A percentile compares a stretch with the other conserved stretches of the same genome.
phyloP scores from a whole-genome alignment of 1,140 invertebrate genomes.

The Danaus plexippus region DNA sequence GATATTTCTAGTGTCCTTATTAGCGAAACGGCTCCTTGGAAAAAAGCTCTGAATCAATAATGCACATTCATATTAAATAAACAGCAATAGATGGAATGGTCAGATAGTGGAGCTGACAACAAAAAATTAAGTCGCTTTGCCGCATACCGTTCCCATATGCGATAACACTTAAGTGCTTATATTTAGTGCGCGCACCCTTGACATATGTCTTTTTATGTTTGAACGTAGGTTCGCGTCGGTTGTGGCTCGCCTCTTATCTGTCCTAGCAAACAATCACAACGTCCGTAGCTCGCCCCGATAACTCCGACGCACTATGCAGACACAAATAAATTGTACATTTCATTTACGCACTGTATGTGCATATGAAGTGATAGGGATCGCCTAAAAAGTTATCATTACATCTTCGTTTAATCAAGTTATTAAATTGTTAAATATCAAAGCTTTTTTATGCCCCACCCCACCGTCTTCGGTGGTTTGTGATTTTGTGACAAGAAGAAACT shows the following conservation, averaged over 20 bases:
- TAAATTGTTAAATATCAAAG: too few species aligned
- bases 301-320: not conserved
- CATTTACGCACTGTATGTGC: too few species aligned
- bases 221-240: not conserved
- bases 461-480: too few species aligned
- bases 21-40: conserved; percentile 10
- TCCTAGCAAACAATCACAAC: conserved; percentile 15
- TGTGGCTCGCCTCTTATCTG: conserved; percentile 14
- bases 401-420: too few species aligned
- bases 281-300: conserved; percentile 7
- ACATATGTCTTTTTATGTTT: not conserved
- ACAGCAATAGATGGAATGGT: conserved; percentile 23
- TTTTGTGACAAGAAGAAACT: too few species aligned
- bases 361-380: too few species aligned
- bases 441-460: too few species aligned
- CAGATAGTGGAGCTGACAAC: conserved; percentile 9
- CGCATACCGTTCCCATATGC: conserved; percentile 23
- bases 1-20: conserved; percentile 6
- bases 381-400: too few species aligned
- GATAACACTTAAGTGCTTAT: not conserved
- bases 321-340: not conserved
- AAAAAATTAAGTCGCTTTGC: conserved; percentile 20
- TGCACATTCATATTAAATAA: conserved; percentile 20
- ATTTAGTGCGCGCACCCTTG: not conserved
- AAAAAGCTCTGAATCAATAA: conserved; percentile 23